Evolutionary conservation across 2,888 invertebrate genomes (phyloP).

Genomic region (Euproctis similis): DNA sequence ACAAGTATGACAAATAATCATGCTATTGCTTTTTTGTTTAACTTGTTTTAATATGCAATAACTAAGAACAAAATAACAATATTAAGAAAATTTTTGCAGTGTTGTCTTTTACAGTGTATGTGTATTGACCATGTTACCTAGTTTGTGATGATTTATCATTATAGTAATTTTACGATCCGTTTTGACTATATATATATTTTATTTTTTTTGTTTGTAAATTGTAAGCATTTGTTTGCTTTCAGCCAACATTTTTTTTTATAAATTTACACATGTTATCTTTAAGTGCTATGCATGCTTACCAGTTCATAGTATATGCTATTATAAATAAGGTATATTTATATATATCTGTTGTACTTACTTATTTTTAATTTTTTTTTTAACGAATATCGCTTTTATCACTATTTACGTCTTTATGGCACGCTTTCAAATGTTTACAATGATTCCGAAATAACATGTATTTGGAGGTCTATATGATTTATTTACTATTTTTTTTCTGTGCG

Average conservation of each 20-base stretch:
- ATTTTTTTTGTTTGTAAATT: slow-evolving; percentile 68
- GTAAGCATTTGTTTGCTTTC: slow-evolving; percentile 76
- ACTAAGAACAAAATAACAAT: no score
- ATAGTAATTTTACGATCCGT: slow-evolving; percentile 23
- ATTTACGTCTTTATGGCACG: slow-evolving; percentile 67
- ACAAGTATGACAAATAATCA: no score
- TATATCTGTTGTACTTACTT: slow-evolving; percentile 73
- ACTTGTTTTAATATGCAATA: neutral
- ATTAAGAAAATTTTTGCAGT: no score
- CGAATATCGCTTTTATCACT: slow-evolving; percentile 52
- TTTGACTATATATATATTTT: slow-evolving; percentile 13
- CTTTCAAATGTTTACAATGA: slow-evolving; percentile 75
- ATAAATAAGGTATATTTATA: slow-evolving; percentile 58
- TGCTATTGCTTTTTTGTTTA: no score
- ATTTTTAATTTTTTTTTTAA: slow-evolving; percentile 55
- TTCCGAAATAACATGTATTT: slow-evolving; percentile 43
- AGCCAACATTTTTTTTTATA: slow-evolving; percentile 43
- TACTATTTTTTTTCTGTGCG: slow-evolving; percentile 3
- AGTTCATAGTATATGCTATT: slow-evolving; percentile 71
- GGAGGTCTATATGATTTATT: slow-evolving; percentile 54
- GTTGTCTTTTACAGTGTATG: no score
- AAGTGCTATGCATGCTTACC: slow-evolving; percentile 74
- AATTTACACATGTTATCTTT: slow-evolving; percentile 35
- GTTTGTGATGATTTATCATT: slow-evolving; percentile 17
- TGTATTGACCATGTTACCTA: slow-evolving; percentile 8